Conservation (phyloP, 2,113 vertebrate genomes). For the Canis aureus region DNA sequence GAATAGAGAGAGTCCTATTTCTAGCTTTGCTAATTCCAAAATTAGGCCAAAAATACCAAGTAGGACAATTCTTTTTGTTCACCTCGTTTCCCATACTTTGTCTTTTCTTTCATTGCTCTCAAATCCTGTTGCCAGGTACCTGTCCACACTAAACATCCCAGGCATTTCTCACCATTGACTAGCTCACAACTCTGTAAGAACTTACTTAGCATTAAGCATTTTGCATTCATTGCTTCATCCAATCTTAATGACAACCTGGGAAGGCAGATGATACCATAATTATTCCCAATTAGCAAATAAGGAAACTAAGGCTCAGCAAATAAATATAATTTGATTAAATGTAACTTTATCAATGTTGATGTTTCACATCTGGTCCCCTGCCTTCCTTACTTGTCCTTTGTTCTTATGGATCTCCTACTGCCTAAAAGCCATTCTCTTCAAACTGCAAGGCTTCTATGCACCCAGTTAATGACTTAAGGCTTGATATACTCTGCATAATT, state of each 20-base stretch:
- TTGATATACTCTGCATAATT: neutral
- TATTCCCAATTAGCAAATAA: neutral
- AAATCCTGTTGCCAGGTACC: neutral
- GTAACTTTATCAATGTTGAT: neutral
- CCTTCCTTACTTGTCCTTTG: neutral
- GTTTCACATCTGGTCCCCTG: neutral
- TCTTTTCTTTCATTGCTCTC: neutral
- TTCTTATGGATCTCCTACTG: neutral
- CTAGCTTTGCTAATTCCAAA: conserved; percentile 48
- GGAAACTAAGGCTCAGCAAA: conserved; percentile 32
- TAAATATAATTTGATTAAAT: neutral
- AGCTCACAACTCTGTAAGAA: neutral
- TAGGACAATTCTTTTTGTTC: neutral
- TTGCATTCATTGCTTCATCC: neutral
- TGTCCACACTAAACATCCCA: neutral
- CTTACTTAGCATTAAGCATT: neutral
- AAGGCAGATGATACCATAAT: neutral
- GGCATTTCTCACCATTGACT: neutral
- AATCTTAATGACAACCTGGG: neutral
- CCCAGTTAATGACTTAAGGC: neutral
- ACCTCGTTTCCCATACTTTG: neutral
- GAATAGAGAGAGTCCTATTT: neutral
- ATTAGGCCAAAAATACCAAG: neutral
- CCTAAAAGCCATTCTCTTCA: neutral
- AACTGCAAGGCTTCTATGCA: neutral